Percentiles rank a stretch among this genome's conserved stretches.
phyloP scores from a whole-genome alignment of 2,888 invertebrate genomes.

The Agrypnus murinus region DNA sequence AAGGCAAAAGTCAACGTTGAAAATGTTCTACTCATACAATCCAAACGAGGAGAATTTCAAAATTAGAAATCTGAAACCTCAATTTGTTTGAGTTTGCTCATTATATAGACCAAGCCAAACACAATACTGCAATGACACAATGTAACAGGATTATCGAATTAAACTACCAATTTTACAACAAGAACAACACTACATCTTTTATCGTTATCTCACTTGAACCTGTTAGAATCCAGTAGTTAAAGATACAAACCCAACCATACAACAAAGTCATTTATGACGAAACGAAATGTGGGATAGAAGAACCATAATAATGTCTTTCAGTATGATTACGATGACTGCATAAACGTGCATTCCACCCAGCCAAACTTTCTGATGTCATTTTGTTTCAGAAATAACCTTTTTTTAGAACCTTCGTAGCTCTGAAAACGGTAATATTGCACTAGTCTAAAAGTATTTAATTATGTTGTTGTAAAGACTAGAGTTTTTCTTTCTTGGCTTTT shows the following conservation, averaged over 20 bases:
- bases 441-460: too few species aligned
- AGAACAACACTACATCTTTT: constrained; percentile 13
- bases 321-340: constrained; percentile 38
- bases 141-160: constrained; percentile 48
- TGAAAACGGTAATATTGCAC: too few species aligned
- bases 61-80: constrained; percentile 46
- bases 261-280: constrained; percentile 19
- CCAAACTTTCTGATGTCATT: constrained; percentile 28
- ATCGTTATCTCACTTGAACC: constrained; percentile 28
- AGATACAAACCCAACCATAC: constrained; percentile 3
- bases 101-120: constrained; percentile 40
- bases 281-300: constrained; percentile 26
- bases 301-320: constrained; percentile 44
- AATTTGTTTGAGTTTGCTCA: constrained; percentile 46
- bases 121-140: constrained; percentile 43
- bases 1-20: constrained; percentile 15
- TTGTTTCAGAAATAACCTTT: constrained; percentile 14
- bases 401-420: too few species aligned
- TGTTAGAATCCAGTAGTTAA: constrained; percentile 20
- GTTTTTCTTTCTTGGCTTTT: not conserved
- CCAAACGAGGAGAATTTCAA: constrained; percentile 38
- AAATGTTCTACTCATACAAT: constrained; percentile 17
- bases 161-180: constrained; percentile 33
- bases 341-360: constrained; percentile 35
- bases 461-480: too few species aligned